Conservation (phyloP, 1,140 invertebrate genomes). For the Rhynchophorus ferrugineus region DNA sequence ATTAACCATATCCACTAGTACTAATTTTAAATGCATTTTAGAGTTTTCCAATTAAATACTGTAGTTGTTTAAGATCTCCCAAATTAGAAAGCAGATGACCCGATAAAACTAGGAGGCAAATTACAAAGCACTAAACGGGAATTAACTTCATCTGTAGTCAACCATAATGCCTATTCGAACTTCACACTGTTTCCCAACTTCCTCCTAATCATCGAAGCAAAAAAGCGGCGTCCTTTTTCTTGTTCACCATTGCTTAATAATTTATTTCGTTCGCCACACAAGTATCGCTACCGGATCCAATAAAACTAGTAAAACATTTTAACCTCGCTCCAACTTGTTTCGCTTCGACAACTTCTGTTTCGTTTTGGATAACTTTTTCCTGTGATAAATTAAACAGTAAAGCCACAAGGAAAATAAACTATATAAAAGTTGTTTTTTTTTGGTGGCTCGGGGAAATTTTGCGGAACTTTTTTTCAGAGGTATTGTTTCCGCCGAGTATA, state of each 20-base stretch:
- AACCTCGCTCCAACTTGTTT: background rate
- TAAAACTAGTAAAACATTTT: background rate
- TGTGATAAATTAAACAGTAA: background rate
- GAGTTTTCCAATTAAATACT: too few species aligned
- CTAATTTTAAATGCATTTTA: too few species aligned
- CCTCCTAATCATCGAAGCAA: constrained; percentile 5
- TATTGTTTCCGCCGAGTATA: too few species aligned
- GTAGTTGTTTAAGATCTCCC: too few species aligned
- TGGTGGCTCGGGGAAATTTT: too few species aligned
- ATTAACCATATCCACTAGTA: too few species aligned
- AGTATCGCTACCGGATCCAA: background rate
- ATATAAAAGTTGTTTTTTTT: too few species aligned
- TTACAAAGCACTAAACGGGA: constrained; percentile 2
- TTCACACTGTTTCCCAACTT: constrained; percentile 1
- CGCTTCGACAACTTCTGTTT: background rate
- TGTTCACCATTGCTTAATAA: background rate
- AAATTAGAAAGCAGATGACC: too few species aligned
- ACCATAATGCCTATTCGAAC: constrained; percentile 7
- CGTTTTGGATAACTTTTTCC: background rate
- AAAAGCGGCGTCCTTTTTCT: background rate
- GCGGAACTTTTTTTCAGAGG: too few species aligned
- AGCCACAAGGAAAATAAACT: too few species aligned
- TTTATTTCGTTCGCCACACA: background rate
- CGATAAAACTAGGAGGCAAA: too few species aligned
- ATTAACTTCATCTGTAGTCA: constrained; percentile 1